phyloP scores from a whole-genome alignment of 23 tunicate genomes.

The Clavelina lepadiformis region DNA sequence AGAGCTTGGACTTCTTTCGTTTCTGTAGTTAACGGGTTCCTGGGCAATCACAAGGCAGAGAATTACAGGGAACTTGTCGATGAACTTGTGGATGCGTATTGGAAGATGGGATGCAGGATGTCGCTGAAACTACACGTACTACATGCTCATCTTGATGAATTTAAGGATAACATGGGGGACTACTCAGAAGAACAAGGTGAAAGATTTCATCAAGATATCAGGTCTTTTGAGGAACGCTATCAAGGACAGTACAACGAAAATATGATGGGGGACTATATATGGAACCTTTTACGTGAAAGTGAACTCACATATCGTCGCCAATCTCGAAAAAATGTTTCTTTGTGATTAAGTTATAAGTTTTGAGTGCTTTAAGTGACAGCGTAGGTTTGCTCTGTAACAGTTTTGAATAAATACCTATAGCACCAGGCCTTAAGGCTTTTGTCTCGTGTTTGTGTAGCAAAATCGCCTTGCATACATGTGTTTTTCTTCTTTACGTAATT shows the following conservation, averaged over 20 bases:
- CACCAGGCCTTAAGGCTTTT: too few species aligned
- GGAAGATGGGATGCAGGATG: conserved; percentile 31
- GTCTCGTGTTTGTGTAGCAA: too few species aligned
- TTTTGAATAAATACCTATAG: conserved; percentile 15
- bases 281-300: too few species aligned
- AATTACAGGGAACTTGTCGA: conserved; percentile 25
- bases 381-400: conserved; percentile 20
- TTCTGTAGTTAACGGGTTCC: conserved; percentile 27
- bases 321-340: conserved; percentile 23
- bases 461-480: too few species aligned
- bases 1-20: conserved; percentile 32
- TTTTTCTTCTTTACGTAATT: too few species aligned
- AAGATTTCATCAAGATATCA: too few species aligned
- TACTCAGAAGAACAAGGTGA: conserved; percentile 23
- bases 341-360: conserved; percentile 4
- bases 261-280: conserved; percentile 4
- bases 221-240: conserved; percentile 4
- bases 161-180: too few species aligned
- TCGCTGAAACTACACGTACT: conserved; percentile 24
- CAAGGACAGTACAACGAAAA: conserved; percentile 20
- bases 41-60: conserved; percentile 24
- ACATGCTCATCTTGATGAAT: conserved; percentile 26
- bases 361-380: conserved; percentile 12
- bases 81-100: conserved; percentile 30
- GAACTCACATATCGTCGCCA: too few species aligned